Evolutionary conservation across 2,113 vertebrate species (phyloP), one percentile per base, ranked within the genome.

Genomic region (Centropristis striata): DNA sequence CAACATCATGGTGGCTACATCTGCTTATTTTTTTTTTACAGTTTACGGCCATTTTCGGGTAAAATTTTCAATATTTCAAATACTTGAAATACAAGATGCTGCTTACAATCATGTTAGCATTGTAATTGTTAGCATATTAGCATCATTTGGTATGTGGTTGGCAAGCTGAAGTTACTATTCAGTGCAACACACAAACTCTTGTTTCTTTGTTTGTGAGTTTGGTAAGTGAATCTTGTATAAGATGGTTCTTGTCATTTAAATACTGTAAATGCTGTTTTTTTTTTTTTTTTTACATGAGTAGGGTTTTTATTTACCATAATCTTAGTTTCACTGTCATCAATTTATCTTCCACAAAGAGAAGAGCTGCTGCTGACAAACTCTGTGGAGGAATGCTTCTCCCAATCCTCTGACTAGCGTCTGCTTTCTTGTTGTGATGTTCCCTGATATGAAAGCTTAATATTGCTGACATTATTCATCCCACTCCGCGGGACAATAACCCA

Each of bases 391-490:
- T 11, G 46, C 63, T 59, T 54, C 27, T 46, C n/a, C 12, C 28
- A 1, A 1, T 75, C 49, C 46, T 41, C 64, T 13, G 5, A 70
- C 23, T 36, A 47, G 5, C 23, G 36, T 36, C 55, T 80, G 23
- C 54, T 73, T 37, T 75, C 81, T 71, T 77, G 78, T 75, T 83
- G 20, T 68, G 60, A 73, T 77, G 18, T 75, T 83, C 61, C 59
- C 58, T 66, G 42, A 87, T 76, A 89, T 83, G 68, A 83, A 87
- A 75, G 74, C 61, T 73, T 60, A 71, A 87, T 88, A 88, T 83
- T 85, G 86, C 72, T 83, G 67, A 63, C 81, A 85, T 85, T 87
- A 86, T 84, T 86, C 77, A 86, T 86, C 49, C 82, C 57, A 41
- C 70, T 81, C 71, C 42, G 44, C 59, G 75, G 71, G 86, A 79